Conservation (phyloP, 2,888 invertebrate genomes). For the Azorinus chamasolen region DNA sequence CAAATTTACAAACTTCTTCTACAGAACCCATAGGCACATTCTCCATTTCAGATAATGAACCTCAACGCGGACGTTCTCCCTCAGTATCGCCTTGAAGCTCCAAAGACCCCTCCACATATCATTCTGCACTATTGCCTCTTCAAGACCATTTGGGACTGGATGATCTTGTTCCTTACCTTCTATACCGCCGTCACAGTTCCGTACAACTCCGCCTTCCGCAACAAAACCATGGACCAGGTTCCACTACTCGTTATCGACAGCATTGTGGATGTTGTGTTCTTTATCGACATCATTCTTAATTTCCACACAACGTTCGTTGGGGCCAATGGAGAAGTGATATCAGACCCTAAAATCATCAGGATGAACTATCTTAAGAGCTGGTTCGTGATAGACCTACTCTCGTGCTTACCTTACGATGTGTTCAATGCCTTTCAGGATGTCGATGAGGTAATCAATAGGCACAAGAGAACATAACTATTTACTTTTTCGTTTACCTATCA, state of each 20-base stretch:
- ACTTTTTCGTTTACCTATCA: no score
- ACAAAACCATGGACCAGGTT: conserved; percentile 92
- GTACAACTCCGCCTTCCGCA: conserved; percentile 99
- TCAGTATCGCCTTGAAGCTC: conserved; percentile 94
- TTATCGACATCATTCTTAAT: conserved; percentile 99
- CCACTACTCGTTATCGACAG: conserved; percentile 88
- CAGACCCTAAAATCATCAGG: conserved; percentile 93
- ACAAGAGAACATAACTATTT: no score
- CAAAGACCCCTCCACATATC: conserved; percentile 99
- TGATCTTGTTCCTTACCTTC: conserved; percentile 99
- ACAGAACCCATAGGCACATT: background rate
- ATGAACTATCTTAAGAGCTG: conserved; percentile 99
- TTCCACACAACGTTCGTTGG: conserved; percentile 99
- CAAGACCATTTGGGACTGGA: conserved; percentile 99
- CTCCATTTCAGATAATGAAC: conserved; percentile 94
- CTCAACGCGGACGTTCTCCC: conserved; percentile 97
- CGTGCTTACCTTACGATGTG: conserved; percentile 99
- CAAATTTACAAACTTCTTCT: no score
- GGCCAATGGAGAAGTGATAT: conserved; percentile 93
- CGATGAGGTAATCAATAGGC: conserved; percentile 89
- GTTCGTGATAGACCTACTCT: conserved; percentile 99
- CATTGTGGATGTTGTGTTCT: conserved; percentile 99
- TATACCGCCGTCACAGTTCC: conserved; percentile 99
- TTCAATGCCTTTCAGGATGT: conserved; percentile 99
- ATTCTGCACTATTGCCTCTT: conserved; percentile 99